Conservation (phyloP, 2,113 vertebrate species). For the Neogobius melanostomus region DNA sequence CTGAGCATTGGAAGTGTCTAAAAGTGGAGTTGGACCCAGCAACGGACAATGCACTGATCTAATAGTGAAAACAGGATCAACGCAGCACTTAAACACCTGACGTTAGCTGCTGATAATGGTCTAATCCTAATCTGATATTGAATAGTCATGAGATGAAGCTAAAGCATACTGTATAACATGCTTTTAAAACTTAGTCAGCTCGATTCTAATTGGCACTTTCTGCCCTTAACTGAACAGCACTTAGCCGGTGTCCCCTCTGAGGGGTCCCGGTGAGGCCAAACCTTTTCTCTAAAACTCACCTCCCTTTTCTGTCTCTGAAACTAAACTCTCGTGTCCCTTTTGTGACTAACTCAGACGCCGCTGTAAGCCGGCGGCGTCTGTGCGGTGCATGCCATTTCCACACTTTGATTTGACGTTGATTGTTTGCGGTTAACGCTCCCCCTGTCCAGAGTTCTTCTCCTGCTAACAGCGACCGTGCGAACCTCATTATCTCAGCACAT, state of each 20-base stretch:
- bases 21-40: slow-evolving; percentile 46
- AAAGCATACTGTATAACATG: slow-evolving; percentile 36
- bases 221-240: slow-evolving; percentile 59
- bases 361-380: slow-evolving; percentile 41
- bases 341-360: neutral
- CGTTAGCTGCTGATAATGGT: slow-evolving; percentile 1
- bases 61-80: slow-evolving; percentile 54
- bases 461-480: slow-evolving; percentile 12
- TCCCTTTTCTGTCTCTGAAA: neutral
- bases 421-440: slow-evolving; percentile 70
- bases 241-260: slow-evolving; percentile 51
- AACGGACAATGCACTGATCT: slow-evolving; percentile 53
- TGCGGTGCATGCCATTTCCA: slow-evolving; percentile 75
- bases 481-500: slow-evolving; percentile 17
- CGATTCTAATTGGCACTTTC: slow-evolving; percentile 56
- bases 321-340: neutral
- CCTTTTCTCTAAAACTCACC: slow-evolving; percentile 17
- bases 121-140: neutral
- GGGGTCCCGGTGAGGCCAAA: slow-evolving; percentile 32
- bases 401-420: slow-evolving; percentile 53
- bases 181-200: slow-evolving; percentile 4
- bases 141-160: slow-evolving; percentile 37
- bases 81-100: slow-evolving; percentile 40
- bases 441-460: slow-evolving; percentile 68
- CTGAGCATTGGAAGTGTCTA: slow-evolving; percentile 77